Percentiles rank a stretch among this genome's conserved stretches.
These are phyloP conservation scores for Equus przewalskii DNA, from an alignment of 2,113 vertebrate species.

Conservation along the genomic window DNA sequence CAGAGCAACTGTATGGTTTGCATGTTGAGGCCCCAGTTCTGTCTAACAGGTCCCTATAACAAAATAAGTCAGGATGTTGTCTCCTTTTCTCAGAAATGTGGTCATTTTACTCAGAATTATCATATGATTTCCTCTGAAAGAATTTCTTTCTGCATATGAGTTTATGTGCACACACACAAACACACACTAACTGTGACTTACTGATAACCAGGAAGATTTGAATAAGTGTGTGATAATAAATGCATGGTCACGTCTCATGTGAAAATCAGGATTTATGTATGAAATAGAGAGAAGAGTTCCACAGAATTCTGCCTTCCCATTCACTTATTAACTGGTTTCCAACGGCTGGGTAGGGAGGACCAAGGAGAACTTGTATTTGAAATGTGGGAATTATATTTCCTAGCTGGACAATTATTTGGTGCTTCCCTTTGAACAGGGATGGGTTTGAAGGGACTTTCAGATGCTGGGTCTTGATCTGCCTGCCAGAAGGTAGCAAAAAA, in stretches of 20 bases:
- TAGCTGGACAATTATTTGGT: neutral
- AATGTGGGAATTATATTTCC: neutral
- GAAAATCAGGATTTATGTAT: conserved; percentile 48
- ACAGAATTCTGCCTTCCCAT: conserved; percentile 34
- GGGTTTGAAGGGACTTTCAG: neutral
- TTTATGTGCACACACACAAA: neutral
- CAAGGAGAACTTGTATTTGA: neutral
- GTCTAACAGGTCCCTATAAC: neutral
- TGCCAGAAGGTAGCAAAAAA: neutral
- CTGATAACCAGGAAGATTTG: neutral
- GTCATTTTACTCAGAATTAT: neutral
- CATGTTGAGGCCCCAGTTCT: neutral
- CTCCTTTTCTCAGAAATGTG: conserved; percentile 1
- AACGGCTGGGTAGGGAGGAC: neutral
- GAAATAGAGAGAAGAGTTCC: conserved; percentile 11
- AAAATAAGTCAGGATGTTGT: neutral
- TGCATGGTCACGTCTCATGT: conserved; percentile 21
- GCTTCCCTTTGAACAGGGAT: neutral
- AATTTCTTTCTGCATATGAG: neutral
- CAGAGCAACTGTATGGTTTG: neutral
- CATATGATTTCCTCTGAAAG: neutral
- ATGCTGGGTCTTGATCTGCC: neutral
- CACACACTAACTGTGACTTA: neutral
- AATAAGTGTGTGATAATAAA: conserved; percentile 28
- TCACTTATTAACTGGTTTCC: conserved; percentile 48